Base-by-base conservation (phyloP, 2,888 invertebrate species). In the Torymus texanus region DNA sequence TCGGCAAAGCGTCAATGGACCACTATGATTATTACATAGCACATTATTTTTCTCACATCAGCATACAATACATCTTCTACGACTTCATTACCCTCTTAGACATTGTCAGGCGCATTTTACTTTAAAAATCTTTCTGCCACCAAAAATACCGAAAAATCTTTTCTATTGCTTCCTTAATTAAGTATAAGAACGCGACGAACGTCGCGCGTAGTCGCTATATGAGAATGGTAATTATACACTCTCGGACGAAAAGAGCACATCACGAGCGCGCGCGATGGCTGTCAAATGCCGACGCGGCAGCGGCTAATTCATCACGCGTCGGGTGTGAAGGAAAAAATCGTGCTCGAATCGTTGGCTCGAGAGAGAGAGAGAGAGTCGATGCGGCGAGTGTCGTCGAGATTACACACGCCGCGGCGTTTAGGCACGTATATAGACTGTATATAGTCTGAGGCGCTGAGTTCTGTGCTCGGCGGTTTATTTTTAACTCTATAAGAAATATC, bases 31-130 rank as follows among this genome's bases (percentile, higher is more conserved):
- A 75, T 61, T 62, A 41, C 53, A 41, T 41, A 63, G 58, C 51
- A 59, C 24, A 58, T 41, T 41, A 41, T 29, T 50, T 66, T 75
- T 74, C 75, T 21, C 58, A 65, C 55, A 73, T 55, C 51, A 73
- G 65, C 73, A 72, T 77, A 66, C 24, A 66, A 66, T 66, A 53
- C 50, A 4, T 10, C 41, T 4, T 41, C 41, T 41, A 41, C 41
- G 1, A 41, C 41, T 41, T 41, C 41, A 41, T 41, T 41, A 29
- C 29, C 5, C 29, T 29, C 29, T 5, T 29, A 41, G 4, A 3
- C 29, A 29, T 2, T 29, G 29, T 1, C 29, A 29, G 4, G 5
- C 4, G 29, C 29, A 29, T 29, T 29, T 29, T 29, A 29, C 29
- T 29, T 29, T 2, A 5, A 29, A 29, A 29, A 29, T 5, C 8